Percentiles rank a stretch among this genome's conserved stretches.
phyloP scores from a whole-genome alignment of 30 jellyfish, hydroid and myxozoan genomes.

The Phacellophora camtschatica region DNA sequence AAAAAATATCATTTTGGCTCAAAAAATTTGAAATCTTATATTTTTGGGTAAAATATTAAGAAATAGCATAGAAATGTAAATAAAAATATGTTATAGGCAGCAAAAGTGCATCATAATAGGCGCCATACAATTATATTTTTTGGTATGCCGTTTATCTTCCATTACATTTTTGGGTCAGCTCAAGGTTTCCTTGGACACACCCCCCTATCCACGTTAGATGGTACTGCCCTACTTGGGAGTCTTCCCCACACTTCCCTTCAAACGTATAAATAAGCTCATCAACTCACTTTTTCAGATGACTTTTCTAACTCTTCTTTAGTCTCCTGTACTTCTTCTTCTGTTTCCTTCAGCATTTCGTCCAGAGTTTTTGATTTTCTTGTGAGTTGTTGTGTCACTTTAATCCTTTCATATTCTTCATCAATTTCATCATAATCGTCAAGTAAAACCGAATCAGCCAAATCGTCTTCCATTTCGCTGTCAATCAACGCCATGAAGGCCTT shows the following conservation, averaged over 20 bases:
- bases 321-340: slow-evolving; percentile 35
- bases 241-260: too few species aligned
- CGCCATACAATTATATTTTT: too few species aligned
- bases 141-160: too few species aligned
- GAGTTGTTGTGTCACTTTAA: slow-evolving; percentile 54
- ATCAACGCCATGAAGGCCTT: slow-evolving; percentile 77
- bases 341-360: slow-evolving; percentile 56
- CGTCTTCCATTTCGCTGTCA: slow-evolving; percentile 83
- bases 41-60: too few species aligned
- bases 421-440: slow-evolving; percentile 81
- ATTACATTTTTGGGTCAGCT: too few species aligned
- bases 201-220: too few species aligned
- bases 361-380: slow-evolving; percentile 40
- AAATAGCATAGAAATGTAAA: too few species aligned
- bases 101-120: not conserved
- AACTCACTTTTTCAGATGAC: slow-evolving; percentile 52
- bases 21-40: too few species aligned
- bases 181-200: too few species aligned
- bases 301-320: slow-evolving; percentile 38
- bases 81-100: too few species aligned
- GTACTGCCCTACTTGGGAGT: too few species aligned
- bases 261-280: not conserved
- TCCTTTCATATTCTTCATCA: slow-evolving; percentile 81
- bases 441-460: slow-evolving; percentile 46
- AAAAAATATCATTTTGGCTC: too few species aligned